A percentile compares a stretch with the other conserved stretches of the same genome.
Conservation (phyloP, 2,888 invertebrate genomes). For the Ariolimax columbianus region DNA sequence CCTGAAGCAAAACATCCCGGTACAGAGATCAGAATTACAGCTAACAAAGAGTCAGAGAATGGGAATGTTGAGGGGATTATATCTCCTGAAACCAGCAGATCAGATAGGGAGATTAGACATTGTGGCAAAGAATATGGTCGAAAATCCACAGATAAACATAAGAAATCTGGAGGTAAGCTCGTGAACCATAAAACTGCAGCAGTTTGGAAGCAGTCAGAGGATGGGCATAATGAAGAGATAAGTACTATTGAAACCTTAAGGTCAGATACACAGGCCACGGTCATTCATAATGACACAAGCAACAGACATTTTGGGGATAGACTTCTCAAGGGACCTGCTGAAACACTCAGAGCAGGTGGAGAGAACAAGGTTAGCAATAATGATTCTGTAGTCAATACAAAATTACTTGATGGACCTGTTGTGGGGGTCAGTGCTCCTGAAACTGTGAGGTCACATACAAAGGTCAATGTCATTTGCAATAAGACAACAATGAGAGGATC, state of each 20-base stretch:
- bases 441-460: no score
- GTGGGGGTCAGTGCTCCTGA: no score
- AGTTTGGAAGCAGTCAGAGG: neutral
- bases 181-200: neutral
- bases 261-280: neutral
- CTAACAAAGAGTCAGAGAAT: neutral
- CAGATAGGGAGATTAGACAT: neutral
- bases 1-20: neutral
- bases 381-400: no score
- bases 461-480: no score
- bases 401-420: no score
- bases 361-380: no score
- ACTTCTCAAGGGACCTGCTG: no score
- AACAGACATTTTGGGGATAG: no score
- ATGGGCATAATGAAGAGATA: neutral
- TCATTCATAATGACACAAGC: neutral
- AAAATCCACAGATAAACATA: neutral
- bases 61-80: neutral
- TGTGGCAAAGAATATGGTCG: neutral
- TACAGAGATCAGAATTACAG: neutral
- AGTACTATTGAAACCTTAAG: neutral
- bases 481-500: no score
- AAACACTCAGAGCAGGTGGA: no score
- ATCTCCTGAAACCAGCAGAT: neutral
- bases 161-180: neutral